Base-by-base conservation (phyloP, 2,113 vertebrate species). In the Eptesicus fuscus region DNA sequence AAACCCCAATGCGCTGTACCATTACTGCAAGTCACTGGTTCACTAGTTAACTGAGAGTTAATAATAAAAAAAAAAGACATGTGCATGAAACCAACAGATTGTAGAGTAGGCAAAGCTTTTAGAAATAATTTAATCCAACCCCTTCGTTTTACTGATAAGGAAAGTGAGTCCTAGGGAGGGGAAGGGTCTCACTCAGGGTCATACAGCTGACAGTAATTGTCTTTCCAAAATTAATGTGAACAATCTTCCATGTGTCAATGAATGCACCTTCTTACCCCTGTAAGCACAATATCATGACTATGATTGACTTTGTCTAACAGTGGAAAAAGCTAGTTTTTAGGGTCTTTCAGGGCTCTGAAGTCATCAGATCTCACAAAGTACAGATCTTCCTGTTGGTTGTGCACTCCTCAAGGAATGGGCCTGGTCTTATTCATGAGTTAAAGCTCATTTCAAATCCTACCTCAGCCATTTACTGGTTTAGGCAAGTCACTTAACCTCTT, bases 141-240 rank as follows among this genome's bases (percentile, higher is more conserved):
- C 25, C 40, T 17, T 93, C 20, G 59, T 49, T 94, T 71, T 93
- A 59, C 91, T 95, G 86, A 88, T 96, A 96, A 96, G 53, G 82
- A 92, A 87, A 92, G 65, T 69, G 56, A 89, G 37, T 78, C 51
- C 63, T 65, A 86, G 65, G 49, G 49, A 97, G n/a, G 56, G 12
- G 28, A 91, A 83, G n/a, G 83, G 73, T 70, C 91, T 91, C 74
- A 51, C 86, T 89, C 44, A 25, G 30, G 69, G n/a, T 93, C 93
- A 83, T 28, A 65, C 67, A 95, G 77, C 92, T 92, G 93, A 69
- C 77, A 79, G 22, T 79, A 78, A 96, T 95, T 96, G 93, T 92
- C 56, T 95, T 95, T 86, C 78, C 44, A 59, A 93, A 96, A 56
- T 51, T 91, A 88, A 88, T 86, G 44, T 10, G 32, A 91, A 74